A percentile compares a stretch with the other conserved stretches of the same genome.
These are phyloP conservation scores for Hiodon tergisus DNA, from an alignment of 2,113 vertebrate genomes.

Conservation along the genomic window DNA sequence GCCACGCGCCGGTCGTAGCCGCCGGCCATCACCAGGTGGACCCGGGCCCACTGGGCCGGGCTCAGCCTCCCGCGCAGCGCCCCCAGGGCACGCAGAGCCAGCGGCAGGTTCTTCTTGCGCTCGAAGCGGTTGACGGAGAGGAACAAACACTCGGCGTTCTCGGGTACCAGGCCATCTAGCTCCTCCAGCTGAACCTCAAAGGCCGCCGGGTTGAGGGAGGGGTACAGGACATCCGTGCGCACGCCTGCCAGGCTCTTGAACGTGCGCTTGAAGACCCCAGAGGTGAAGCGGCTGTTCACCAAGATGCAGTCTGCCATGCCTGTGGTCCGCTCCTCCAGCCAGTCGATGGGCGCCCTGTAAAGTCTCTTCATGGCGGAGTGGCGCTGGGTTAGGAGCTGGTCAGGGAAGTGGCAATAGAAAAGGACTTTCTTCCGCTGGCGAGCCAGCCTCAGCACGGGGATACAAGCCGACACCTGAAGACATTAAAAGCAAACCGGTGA, in stretches of 20 bases:
- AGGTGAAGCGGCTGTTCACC: constrained; percentile 92
- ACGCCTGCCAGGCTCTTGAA: constrained; percentile 73
- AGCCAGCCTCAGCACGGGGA: constrained; percentile 81
- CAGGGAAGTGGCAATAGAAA: constrained; percentile 97
- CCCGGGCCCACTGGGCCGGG: constrained; percentile 57
- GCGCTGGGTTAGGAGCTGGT: constrained; percentile 83
- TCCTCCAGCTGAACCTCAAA: constrained; percentile 68
- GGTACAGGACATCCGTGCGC: constrained; percentile 83
- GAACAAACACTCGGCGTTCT: constrained; percentile 72
- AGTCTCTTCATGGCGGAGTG: constrained; percentile 72
- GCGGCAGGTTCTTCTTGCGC: constrained; percentile 83
- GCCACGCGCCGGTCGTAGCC: constrained; percentile 85
- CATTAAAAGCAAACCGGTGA: constrained; percentile 9
- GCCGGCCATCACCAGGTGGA: constrained; percentile 87
- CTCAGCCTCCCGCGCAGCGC: constrained; percentile 63
- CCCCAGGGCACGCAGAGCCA: constrained; percentile 76
- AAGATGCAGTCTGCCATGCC: constrained; percentile 92
- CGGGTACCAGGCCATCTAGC: constrained; percentile 64
- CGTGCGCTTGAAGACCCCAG: constrained; percentile 78
- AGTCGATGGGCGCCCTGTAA: constrained; percentile 83
- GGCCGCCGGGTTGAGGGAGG: constrained; percentile 76
- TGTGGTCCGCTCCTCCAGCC: constrained; percentile 87
- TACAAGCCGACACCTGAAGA: constrained; percentile 85
- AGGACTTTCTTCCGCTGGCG: constrained; percentile 83
- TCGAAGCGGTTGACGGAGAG: constrained; percentile 96